phyloP scores from a whole-genome alignment of 2,113 vertebrate species.

The Vimba vimba region DNA sequence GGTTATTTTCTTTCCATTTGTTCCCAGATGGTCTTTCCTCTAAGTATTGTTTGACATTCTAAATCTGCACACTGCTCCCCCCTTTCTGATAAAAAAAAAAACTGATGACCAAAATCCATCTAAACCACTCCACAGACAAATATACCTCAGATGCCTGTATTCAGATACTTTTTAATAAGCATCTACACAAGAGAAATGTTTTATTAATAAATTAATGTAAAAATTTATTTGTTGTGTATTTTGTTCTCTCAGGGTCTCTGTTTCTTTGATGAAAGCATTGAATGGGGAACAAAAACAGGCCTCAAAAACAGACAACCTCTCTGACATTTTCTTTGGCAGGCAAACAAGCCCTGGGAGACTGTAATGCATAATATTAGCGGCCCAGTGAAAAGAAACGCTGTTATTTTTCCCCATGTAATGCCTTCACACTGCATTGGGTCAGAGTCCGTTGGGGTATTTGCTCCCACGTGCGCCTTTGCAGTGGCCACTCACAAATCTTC shows the following conservation, averaged over 20 bases:
- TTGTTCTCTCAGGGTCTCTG: conserved; percentile 8
- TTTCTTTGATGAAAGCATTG: neutral
- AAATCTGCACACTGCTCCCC: neutral
- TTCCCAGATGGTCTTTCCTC: neutral
- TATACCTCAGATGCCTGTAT: conserved; percentile 83
- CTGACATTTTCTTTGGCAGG: conserved; percentile 30
- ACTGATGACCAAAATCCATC: conserved; percentile 46
- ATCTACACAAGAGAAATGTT: conserved; percentile 65
- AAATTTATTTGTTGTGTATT: conserved; percentile 20
- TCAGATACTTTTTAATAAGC: conserved; percentile 77
- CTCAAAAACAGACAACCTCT: conserved; percentile 6
- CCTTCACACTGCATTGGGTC: neutral
- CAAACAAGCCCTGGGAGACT: conserved; percentile 25
- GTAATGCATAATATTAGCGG: neutral
- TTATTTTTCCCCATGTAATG: neutral
- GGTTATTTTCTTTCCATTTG: neutral
- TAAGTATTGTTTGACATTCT: neutral
- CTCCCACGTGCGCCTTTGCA: neutral
- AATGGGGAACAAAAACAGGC: neutral
- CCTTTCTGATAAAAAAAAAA: neutral
- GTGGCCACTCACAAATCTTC: neutral
- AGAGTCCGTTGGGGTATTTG: neutral
- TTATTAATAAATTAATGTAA: conserved; percentile 73
- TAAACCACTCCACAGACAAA: conserved; percentile 67
- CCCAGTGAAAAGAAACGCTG: neutral